These are phyloP conservation scores for Choloepus hoffmanni DNA, from an alignment of 2,113 vertebrate genomes.

Conservation along the genomic window DNA sequence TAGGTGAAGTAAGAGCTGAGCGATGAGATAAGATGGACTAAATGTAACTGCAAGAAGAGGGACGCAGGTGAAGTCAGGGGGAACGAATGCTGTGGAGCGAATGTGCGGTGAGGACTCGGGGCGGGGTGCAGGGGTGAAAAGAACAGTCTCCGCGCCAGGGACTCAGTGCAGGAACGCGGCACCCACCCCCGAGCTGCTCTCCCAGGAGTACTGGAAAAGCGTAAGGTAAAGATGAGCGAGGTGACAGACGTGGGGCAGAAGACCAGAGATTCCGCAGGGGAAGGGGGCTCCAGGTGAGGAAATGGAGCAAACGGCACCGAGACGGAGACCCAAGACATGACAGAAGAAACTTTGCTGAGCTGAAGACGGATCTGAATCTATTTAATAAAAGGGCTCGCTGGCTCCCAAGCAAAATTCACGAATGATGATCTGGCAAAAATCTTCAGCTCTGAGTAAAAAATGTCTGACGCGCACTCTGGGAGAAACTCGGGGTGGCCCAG, in stretches of 20 bases:
- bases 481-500: no score
- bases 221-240: background rate
- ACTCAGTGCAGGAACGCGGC: background rate
- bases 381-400: background rate
- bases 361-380: background rate
- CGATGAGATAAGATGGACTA: background rate
- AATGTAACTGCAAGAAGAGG: background rate
- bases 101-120: rapidly evolving
- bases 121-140: background rate
- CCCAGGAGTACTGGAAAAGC: background rate
- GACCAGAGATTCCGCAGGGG: rapidly evolving
- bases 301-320: background rate
- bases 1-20: background rate
- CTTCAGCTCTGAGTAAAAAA: background rate
- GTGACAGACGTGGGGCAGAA: background rate
- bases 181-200: background rate
- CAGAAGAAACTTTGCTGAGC: background rate
- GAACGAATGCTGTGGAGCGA: background rate
- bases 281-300: no score
- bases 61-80: background rate
- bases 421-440: background rate
- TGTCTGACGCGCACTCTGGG: background rate
- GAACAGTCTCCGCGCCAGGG: background rate
- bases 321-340: background rate
- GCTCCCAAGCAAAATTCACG: no score